Base-by-base conservation (phyloP, 1,140 invertebrate genomes). In the Zophobas morio region DNA sequence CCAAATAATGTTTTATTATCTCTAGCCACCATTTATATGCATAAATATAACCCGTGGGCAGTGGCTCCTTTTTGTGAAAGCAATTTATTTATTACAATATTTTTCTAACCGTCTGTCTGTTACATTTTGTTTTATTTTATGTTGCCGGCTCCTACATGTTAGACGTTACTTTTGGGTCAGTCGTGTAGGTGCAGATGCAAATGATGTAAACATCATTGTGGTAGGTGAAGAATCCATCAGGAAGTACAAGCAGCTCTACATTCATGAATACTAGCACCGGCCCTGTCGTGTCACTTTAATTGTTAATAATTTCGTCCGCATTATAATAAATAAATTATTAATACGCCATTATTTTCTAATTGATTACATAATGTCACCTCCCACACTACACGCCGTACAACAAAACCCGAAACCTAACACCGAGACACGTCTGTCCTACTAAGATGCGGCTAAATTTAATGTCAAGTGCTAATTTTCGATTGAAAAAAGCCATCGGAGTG, bases 251-350 rank as follows among this genome's bases (percentile, higher is more conserved):
- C n/a, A 6, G 49, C 6, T 51, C 2, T 39, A 20, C 57, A 63
- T 63, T 63, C 8, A 63, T 37, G 57, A 36, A 51, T 20, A 20
- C n/a, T 20, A 51, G 49, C 49, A 51, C 1, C 57, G 57, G 57
- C 57, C 39, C 60, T 46, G 37, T 66, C 42, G 32, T 66, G 60
- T 66, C 60, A 42, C 60, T 46, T 20, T 66, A 66, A 66, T 66
- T 66, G 60, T 66, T 66, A 66, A 66, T 66, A 66, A 66, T 42
- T 66, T 40, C 20, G 60, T 66, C 33, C 42, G 60, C 42, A 66
- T 66, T 66, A 66, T 66, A 66, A 66, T 66, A 66, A 66, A 66
- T 66, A 66, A 40, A 66, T 66, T 66, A 66, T 66, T 66, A 66
- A 66, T 66, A 66, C 5, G 37, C 36, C 33, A 66, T 66, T 66